Base-by-base conservation (phyloP, 2,888 invertebrate species). In the Rotaria magnacalcarata region DNA sequence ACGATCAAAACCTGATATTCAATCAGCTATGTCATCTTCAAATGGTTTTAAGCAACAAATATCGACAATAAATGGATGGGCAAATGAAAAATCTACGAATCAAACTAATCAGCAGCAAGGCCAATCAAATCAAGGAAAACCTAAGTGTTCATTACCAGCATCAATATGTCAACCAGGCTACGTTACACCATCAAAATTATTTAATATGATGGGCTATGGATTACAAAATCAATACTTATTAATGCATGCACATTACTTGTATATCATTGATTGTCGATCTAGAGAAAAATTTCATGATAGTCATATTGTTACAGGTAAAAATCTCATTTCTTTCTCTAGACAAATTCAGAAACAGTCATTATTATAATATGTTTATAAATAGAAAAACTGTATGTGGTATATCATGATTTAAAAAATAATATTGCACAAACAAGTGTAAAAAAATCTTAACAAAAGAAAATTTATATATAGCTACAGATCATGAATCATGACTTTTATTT, bases 131-230 rank as follows among this genome's bases (percentile, higher is more conserved):
- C 47, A 47, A 80, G 3, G n/a, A n/a, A 80, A 80, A 80, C 24
- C 47, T 24, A 47, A 80, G 47, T 80, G 80, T 47, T 47, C 43
- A 47, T n/a, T 80, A 5, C 80, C 80, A 24, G 7, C 67, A 67
- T 67, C 67, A 34, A 8, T 11, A 43, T n/a, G 21, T 47, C 80
- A 80, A 80, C 10, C 80, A 43, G 80, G 47, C 3, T 80, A 47
- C n/a, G n/a, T 80, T n/a, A 80, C 80, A 80, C n/a, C 80, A n/a
- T 80, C 80, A n/a, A 80, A 80, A 80, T 47, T 80, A 47, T 80
- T 80, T n/a, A 80, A 80, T 21, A 80, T 80, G 43, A 80, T 80
- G 80, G 80, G 80, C n/a, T 47, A 80, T 80, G 80, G 80, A n/a
- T 47, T 80, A n/a, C 11, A 80, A n/a, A 80, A 80, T 80, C 80